Evolutionary conservation across 2,113 vertebrate species (phyloP).

Genomic region (Pica pica): DNA sequence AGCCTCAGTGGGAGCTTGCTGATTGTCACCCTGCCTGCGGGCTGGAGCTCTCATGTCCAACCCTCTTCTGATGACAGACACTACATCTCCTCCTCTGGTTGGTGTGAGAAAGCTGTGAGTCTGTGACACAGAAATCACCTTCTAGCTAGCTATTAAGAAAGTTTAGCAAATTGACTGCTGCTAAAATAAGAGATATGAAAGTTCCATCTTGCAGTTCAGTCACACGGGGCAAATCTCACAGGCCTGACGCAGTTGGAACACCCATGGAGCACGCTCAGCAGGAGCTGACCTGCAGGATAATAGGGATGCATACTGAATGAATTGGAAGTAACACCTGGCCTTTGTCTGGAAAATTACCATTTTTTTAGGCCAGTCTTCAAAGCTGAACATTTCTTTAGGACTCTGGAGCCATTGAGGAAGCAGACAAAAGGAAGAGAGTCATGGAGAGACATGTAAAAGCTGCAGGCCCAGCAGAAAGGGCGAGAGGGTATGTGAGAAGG

Average conservation of each 20-base stretch:
- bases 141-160: slow-evolving; percentile 20
- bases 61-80: accelerated
- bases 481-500: neutral
- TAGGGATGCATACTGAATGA: slow-evolving; percentile 45
- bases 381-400: slow-evolving; percentile 60
- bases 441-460: slow-evolving; percentile 44
- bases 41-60: neutral
- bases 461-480: slow-evolving; percentile 41
- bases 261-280: neutral
- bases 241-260: slow-evolving; percentile 41
- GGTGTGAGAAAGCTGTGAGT: neutral
- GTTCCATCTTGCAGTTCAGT: slow-evolving; percentile 50
- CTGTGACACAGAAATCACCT: slow-evolving; percentile 40
- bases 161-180: slow-evolving; percentile 48
- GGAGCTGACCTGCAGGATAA: slow-evolving; percentile 44
- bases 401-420: slow-evolving; percentile 54
- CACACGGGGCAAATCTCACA: slow-evolving; percentile 50
- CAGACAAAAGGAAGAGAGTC: slow-evolving; percentile 62
- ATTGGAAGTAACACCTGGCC: slow-evolving; percentile 59
- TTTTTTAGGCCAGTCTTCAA: slow-evolving; percentile 64
- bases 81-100: neutral
- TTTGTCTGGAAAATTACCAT: slow-evolving; percentile 66
- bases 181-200: slow-evolving; percentile 53
- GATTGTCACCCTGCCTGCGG: neutral
- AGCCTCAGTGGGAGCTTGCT: neutral